Evolutionary conservation across 2,888 invertebrate species (phyloP).

Genomic region (Colletes collaris): DNA sequence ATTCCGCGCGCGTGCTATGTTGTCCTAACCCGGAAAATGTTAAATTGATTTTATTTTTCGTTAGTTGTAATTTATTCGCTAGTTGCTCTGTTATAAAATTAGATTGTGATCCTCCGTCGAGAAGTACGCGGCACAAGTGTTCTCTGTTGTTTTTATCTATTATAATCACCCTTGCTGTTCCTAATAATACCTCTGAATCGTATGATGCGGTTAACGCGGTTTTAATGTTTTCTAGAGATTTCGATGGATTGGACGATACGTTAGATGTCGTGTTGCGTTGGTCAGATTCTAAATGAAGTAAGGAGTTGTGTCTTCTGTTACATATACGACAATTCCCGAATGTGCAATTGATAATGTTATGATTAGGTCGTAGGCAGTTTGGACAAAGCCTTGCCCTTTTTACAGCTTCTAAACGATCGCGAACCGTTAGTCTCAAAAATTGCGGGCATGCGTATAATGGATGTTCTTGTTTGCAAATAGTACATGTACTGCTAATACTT

Average conservation of each 20-base stretch:
- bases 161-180: neutral
- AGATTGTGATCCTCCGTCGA: too few relatives aligned
- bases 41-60: neutral
- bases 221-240: neutral
- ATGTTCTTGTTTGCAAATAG: neutral
- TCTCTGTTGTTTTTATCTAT: neutral
- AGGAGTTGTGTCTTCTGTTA: neutral
- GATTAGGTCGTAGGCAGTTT: slow-evolving; percentile 8
- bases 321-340: slow-evolving; percentile 10
- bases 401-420: neutral
- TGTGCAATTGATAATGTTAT: neutral
- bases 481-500: neutral
- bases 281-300: slow-evolving; percentile 9
- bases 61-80: neutral
- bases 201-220: neutral
- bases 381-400: neutral
- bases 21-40: neutral
- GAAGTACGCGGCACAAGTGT: too few relatives aligned
- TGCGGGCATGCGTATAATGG: neutral
- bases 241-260: neutral
- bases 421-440: neutral
- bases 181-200: neutral
- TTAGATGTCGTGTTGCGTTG: neutral
- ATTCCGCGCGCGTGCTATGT: neutral
- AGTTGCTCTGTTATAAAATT: too few relatives aligned